Percentiles rank a stretch among this genome's conserved stretches.
phyloP scores from a whole-genome alignment of 1,140 invertebrate species.

The Halyomorpha halys region DNA sequence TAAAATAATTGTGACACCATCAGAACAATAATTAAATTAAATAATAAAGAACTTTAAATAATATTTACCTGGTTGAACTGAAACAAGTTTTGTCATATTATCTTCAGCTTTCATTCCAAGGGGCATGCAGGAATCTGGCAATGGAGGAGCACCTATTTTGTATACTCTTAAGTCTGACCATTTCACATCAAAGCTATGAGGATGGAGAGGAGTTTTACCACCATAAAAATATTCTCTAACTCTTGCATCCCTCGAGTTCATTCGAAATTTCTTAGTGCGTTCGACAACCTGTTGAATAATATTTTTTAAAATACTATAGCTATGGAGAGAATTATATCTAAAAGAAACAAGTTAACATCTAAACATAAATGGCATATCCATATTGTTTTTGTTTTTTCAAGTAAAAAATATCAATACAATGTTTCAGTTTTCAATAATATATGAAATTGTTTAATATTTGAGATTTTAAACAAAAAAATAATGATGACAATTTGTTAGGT shows the following conservation, averaged over 20 bases:
- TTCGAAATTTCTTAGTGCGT: slow-evolving; percentile 56
- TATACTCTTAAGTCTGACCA: slow-evolving; percentile 80
- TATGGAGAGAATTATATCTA: no score
- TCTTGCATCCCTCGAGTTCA: slow-evolving; percentile 64
- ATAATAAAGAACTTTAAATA: slow-evolving; percentile 5
- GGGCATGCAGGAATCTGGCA: slow-evolving; percentile 91
- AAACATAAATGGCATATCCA: no score
- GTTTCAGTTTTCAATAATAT: no score
- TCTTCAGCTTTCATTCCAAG: slow-evolving; percentile 90
- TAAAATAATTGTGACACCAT: no score
- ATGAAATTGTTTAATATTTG: no score
- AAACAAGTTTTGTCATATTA: slow-evolving; percentile 81
- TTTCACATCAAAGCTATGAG: slow-evolving; percentile 82
- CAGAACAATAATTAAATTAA: not conserved
- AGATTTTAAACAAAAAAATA: no score
- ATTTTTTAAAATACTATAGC: no score
- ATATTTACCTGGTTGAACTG: slow-evolving; percentile 51
- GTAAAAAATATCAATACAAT: no score
- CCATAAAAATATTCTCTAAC: slow-evolving; percentile 95
- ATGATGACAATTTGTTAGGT: no score
- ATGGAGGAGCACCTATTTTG: slow-evolving; percentile 85
- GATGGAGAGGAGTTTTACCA: slow-evolving; percentile 69
- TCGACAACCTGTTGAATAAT: slow-evolving; percentile 62
- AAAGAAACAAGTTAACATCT: no score
- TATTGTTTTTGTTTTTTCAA: no score